Evolutionary conservation across 1,140 invertebrate species (phyloP), one percentile per base, ranked within the genome.

Genomic region (Drosophila busckii): DNA sequence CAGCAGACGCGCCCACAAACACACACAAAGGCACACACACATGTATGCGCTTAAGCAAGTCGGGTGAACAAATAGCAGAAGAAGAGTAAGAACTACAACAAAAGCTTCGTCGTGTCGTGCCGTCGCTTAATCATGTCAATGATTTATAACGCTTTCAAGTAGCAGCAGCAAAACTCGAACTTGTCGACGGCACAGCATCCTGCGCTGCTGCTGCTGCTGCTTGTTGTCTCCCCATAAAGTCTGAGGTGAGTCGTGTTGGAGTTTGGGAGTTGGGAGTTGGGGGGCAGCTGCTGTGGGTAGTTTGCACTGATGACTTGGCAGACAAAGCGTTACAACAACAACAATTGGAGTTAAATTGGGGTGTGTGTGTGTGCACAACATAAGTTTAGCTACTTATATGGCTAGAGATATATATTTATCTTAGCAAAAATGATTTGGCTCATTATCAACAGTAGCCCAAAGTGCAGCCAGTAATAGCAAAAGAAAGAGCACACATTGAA

Each of bases 111-210:
- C 67, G 67, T 70, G 67, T 67, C 73, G 73, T 80, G 73, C 73
- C 69, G 65, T 68, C 76, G 65, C 75, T 82, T 82, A 82, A 82
- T 82, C 75, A 82, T 82, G 75, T 70, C 75, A 82, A 82, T 82
- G 75, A 82, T 82, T 82, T 82, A 82, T 82, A 82, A 82, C 65
- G 75, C 75, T 82, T 82, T 82, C 75, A 82, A 82, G 75, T 69
- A 82, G 60, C 70, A n/a, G 52, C 52, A 59, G 60, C 70, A 82
- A 82, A 19, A 75, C 76, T 82, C 69, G 46, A 78, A 78, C 68
- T 78, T 78, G 73, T 78, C 75, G 75, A 82, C 75, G 75, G 64
- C 68, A 60, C 59, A 58, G 25, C 37, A 22, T 35, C n/a, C 31
- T 28, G 35, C 56, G 66, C 61, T 63, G 58, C 53, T 35, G 54